Conservation (phyloP, 2,888 invertebrate species). For the Eupithecia insigniata region DNA sequence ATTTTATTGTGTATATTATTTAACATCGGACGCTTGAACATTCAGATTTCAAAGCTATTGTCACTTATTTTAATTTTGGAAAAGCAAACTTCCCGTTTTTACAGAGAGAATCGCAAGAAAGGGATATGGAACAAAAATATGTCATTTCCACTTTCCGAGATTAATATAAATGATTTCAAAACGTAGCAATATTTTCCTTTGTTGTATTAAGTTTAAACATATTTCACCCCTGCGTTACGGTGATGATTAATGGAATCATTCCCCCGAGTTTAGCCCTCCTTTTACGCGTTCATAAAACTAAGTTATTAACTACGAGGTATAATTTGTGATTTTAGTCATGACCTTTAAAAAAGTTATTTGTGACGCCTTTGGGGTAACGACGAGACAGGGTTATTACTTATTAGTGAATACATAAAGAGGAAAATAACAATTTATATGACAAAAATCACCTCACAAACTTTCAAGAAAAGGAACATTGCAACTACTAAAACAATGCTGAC, state of each 20-base stretch:
- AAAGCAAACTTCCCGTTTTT: background rate
- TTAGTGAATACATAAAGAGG: too few relatives aligned
- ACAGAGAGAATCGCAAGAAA: background rate
- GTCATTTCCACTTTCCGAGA: slow-evolving; percentile 57
- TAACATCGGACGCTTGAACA: background rate
- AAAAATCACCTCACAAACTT: background rate
- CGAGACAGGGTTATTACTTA: background rate
- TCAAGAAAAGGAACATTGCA: background rate
- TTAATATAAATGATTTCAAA: slow-evolving; percentile 56
- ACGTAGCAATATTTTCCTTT: slow-evolving; percentile 49
- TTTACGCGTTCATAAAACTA: slow-evolving; percentile 69
- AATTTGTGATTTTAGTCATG: slow-evolving; percentile 43
- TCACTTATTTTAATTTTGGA: background rate
- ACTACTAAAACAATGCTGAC: background rate
- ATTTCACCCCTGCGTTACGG: slow-evolving; percentile 73
- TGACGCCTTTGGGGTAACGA: slow-evolving; percentile 10
- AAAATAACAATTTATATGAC: background rate
- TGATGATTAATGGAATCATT: slow-evolving; percentile 78
- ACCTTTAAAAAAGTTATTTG: slow-evolving; percentile 33
- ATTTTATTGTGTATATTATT: background rate
- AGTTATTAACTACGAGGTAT: slow-evolving; percentile 59
- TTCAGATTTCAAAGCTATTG: background rate
- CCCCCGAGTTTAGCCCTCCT: slow-evolving; percentile 60
- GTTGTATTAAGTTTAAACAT: slow-evolving; percentile 60
- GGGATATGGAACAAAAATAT: slow-evolving; percentile 30